These are phyloP conservation scores for Uloborus diversus DNA, from an alignment of 1,140 invertebrate species.

Conservation along the genomic window DNA sequence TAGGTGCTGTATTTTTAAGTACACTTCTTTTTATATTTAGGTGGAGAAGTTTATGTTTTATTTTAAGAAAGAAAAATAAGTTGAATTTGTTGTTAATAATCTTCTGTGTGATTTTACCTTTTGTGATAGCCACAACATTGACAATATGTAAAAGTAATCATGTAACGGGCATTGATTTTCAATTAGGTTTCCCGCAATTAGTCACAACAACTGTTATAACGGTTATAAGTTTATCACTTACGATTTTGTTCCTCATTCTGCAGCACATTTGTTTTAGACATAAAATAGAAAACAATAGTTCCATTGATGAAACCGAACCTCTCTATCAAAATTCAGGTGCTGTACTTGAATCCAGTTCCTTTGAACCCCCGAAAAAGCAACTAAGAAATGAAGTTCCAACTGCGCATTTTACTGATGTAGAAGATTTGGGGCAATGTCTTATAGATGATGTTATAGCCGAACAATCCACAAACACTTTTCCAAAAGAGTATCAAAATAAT, in stretches of 20 bases:
- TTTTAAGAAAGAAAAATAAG: conserved; percentile 66
- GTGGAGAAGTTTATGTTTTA: conserved; percentile 81
- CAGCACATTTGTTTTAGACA: conserved; percentile 69
- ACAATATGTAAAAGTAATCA: background rate
- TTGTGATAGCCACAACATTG: background rate
- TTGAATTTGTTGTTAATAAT: conserved; percentile 25
- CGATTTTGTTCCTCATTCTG: conserved; percentile 77
- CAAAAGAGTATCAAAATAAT: background rate
- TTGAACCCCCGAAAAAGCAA: background rate
- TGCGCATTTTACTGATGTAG: conserved; percentile 7
- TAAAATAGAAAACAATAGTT: background rate
- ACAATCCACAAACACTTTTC: background rate
- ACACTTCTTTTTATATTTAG: conserved; percentile 82
- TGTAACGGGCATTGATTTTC: conserved; percentile 78
- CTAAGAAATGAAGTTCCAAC: background rate
- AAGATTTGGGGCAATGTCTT: conserved; percentile 21
- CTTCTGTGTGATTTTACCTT: conserved; percentile 10
- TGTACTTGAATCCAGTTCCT: too few relatives aligned
- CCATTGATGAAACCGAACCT: background rate
- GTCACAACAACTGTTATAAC: conserved; percentile 73
- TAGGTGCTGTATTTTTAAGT: conserved; percentile 85
- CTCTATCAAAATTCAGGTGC: background rate
- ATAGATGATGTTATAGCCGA: background rate
- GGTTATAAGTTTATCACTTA: conserved; percentile 73
- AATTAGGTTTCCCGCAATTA: conserved; percentile 78